Base-by-base conservation (phyloP, 2,888 invertebrate species). In the Drosophila siamana region DNA sequence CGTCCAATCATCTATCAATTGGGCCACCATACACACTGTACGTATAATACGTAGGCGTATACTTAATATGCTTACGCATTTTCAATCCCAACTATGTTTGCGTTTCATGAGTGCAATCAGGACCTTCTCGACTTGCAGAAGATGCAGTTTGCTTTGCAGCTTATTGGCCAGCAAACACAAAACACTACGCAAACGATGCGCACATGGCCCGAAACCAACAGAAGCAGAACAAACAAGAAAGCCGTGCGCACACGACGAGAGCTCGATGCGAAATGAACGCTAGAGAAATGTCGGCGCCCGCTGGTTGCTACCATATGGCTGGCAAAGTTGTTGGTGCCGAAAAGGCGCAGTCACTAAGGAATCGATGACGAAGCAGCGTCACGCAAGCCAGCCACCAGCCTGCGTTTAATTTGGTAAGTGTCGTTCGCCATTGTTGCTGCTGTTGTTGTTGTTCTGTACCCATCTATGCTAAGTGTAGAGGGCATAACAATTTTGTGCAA, bases 371-470 rank as follows among this genome's bases (percentile, higher is more conserved):
- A 70, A 68, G 71, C 75, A 60, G 57, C 75, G 67, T 63, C 77
- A 78, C 77, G 77, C 79, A 74, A 79, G 57, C 68, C 43, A 60
- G 36, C 40, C 54, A 16, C 16, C 54, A 30, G 43, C 57, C 60
- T 77, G 79, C 73, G 79, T 76, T 82, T 86, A 83, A 83, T 88
- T 83, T 83, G 80, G 88, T 82, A 88, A 88, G 83, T 83, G 88
- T 83, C 67, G 80, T 59, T 51, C 15, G 47, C 28, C 33, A 15
- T 33, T 33, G 33, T 33, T 33, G 9, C 5, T 26, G 13, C 11
- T 30, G 5, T 30, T 47, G 64, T 63, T 50, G 26, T 57, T n/a
- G 30, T 9, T 51, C 9, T 24, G n/a, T n/a, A 16, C 33, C 46
- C 54, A 33, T 4, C 33, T 33, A 11, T 33, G n/a, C 33, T 33